These are phyloP conservation scores for Phrynocephalus guinanensis DNA, from an alignment of 2,797 vertebrate species.

Conservation along the genomic window DNA sequence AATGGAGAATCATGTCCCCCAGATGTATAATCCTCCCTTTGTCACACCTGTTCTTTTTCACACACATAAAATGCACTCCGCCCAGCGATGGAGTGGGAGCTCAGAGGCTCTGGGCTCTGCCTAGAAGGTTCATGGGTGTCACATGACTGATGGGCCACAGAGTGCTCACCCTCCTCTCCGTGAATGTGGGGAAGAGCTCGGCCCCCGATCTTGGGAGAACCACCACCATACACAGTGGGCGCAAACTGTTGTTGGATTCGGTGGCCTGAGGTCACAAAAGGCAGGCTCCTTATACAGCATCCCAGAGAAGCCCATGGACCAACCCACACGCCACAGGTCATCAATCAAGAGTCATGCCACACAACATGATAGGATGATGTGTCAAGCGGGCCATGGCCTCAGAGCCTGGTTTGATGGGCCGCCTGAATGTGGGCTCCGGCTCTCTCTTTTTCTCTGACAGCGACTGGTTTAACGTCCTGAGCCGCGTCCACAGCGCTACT, in stretches of 20 bases:
- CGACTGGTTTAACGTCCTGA: constrained; percentile 98
- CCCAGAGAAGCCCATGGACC: neutral
- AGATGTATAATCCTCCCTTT: too few species aligned
- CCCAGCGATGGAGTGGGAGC: too few species aligned
- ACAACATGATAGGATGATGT: neutral
- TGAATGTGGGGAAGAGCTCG: neutral
- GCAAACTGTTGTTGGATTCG: neutral
- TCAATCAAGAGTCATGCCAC: neutral
- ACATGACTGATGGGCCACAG: too few species aligned
- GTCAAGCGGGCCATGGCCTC: neutral
- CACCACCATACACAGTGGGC: neutral
- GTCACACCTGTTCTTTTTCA: too few species aligned
- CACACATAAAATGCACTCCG: too few species aligned
- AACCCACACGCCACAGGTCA: neutral
- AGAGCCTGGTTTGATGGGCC: neutral
- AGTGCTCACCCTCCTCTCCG: too few species aligned
- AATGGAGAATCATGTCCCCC: too few species aligned
- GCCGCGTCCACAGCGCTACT: constrained; percentile 92
- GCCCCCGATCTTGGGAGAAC: neutral
- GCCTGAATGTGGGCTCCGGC: constrained; percentile 28
- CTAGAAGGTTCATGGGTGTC: too few species aligned
- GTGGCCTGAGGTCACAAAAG: neutral
- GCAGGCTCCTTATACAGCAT: neutral
- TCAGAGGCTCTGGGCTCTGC: too few species aligned
- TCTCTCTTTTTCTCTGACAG: constrained; percentile 73